phyloP scores from a whole-genome alignment of 2,797 vertebrate species.

The Epinephelus awoara region DNA sequence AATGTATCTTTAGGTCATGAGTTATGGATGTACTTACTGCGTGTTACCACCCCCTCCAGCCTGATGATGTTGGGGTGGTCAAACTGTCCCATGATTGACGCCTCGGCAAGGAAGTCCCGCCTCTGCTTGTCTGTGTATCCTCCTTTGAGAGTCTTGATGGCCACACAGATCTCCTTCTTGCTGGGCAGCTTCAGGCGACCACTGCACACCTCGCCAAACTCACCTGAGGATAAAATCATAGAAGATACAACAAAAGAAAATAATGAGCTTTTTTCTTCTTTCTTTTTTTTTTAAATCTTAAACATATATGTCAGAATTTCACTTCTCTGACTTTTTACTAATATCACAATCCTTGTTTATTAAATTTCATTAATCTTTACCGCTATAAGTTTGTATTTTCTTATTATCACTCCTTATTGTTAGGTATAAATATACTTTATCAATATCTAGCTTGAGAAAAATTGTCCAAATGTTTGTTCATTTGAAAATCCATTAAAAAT shows the following conservation, averaged over 20 bases:
- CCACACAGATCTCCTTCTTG: constrained; percentile 98
- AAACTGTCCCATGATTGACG: constrained; percentile 99
- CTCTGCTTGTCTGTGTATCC: constrained; percentile 98
- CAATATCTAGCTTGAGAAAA: too few species aligned
- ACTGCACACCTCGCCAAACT: constrained; percentile 98
- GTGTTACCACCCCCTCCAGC: constrained; percentile 95
- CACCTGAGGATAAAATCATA: constrained; percentile 83
- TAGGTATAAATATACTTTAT: too few species aligned
- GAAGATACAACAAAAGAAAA: not conserved
- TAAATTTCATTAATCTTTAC: too few species aligned
- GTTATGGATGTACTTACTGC: constrained; percentile 89
- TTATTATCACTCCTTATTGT: too few species aligned
- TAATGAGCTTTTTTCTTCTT: not conserved
- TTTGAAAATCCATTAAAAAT: too few species aligned
- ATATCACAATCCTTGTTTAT: too few species aligned
- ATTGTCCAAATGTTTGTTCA: too few species aligned
- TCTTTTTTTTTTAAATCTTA: not conserved
- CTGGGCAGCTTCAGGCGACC: constrained; percentile 95
- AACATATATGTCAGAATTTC: too few species aligned
- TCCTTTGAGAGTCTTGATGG: constrained; percentile 97
- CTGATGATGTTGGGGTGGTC: constrained; percentile 99
- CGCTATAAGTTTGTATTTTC: too few species aligned
- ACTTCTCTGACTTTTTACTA: too few species aligned
- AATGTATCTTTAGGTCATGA: not conserved
- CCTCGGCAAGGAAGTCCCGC: constrained; percentile 96